Base-by-base conservation (phyloP, 2,888 invertebrate species). In the Cantharis rufa region DNA sequence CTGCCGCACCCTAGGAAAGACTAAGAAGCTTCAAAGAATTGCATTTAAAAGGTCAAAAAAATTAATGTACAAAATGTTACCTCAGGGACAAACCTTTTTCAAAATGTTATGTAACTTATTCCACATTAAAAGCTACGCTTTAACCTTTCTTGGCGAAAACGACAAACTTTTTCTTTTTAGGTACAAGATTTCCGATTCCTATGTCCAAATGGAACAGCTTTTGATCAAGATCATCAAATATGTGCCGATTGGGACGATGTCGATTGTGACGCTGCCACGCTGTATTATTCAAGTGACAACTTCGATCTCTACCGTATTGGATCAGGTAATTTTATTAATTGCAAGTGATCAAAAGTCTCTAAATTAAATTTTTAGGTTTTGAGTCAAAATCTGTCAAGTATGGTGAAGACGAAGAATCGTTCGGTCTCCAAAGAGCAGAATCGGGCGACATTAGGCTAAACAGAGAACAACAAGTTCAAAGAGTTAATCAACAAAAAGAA, bases 161-260 rank as follows among this genome's bases (percentile, higher is more conserved):
- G 10, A 10, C 27, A 11, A 28, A 10, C 27, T 28, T 10, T 16
- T 48, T 74, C 18, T 32, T 86, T 86, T 63, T 84, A 93, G 93
- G 89, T 94, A 77, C 91, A 94, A 87, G 94, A 95, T 89, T 95
- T 93, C 90, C 92, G 95, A 85, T 96, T 96, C 90, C 91, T 96
- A 86, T 96, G 96, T 86, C 96, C 96, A 61, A 96, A 96, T 83
- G 94, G 95, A 82, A 96, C 96, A 1, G 93, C 96, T 81, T 97
- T 97, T 89, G 96, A 97, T 88, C 96, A 96, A 87, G 96, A 96
- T 87, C 95, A 95, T 76, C 95, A 96, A 89, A 96, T 96, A 21
- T 97, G 96, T 87, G 96, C 96, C 69, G 94, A 96, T 84, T 96
- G 96, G 94, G 95, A 95, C 80, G 96, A 96, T 86, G 94, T 96